Percentiles rank a stretch among this genome's conserved stretches.
Evolutionary conservation across 2,797 vertebrate genomes (phyloP).

Genomic region (Presbytis comata): DNA sequence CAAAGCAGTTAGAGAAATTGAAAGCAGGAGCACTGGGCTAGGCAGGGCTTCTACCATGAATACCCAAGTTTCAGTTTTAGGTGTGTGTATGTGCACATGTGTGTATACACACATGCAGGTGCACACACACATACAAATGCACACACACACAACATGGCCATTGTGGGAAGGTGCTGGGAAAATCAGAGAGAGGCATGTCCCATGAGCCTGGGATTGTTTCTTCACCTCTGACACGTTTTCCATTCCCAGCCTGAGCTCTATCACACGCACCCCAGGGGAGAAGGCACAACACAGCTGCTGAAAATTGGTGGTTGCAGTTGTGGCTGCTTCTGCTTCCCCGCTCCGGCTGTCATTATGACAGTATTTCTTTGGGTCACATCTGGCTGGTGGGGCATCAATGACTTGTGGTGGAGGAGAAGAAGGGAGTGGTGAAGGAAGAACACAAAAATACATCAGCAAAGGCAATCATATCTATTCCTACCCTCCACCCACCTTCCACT

Average conservation of each 20-base stretch:
- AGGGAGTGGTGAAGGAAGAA: constrained; percentile 70
- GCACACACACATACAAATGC: rapidly evolving
- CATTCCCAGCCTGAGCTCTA: constrained; percentile 76
- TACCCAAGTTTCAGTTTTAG: constrained; percentile 19
- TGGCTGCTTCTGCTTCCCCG: constrained; percentile 62
- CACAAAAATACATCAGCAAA: constrained; percentile 76
- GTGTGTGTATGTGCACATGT: neutral
- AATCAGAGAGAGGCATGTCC: constrained; percentile 73
- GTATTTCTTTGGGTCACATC: constrained; percentile 76
- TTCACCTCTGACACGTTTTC: constrained; percentile 79
- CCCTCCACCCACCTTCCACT: constrained; percentile 6
- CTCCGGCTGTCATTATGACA: constrained; percentile 73
- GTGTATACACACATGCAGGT: rapidly evolving
- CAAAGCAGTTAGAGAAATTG: constrained; percentile 63
- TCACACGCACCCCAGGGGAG: constrained; percentile 73
- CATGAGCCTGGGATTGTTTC: constrained; percentile 66
- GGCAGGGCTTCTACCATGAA: constrained; percentile 46
- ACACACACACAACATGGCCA: rapidly evolving
- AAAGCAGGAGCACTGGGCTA: constrained; percentile 81
- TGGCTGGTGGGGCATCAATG: constrained; percentile 74
- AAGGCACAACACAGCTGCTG: constrained; percentile 85
- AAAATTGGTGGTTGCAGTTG: constrained; percentile 81
- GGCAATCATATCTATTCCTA: constrained; percentile 70
- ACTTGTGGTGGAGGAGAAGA: constrained; percentile 41
- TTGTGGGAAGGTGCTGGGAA: constrained; percentile 41